Evolutionary conservation across 2,888 invertebrate species (phyloP), one percentile per base, ranked within the genome.

Genomic region (Laothoe populi): DNA sequence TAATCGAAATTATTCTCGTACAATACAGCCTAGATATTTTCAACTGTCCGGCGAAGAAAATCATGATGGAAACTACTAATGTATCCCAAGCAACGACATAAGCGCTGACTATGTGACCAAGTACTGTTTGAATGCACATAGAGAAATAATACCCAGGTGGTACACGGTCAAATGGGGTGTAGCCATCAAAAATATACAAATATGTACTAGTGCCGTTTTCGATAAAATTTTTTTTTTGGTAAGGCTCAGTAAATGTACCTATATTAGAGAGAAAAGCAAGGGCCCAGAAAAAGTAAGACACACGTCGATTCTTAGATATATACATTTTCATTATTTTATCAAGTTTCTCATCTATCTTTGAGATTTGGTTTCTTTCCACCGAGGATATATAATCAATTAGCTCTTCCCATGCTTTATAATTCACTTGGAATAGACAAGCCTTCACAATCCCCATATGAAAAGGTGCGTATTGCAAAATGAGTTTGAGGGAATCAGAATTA

Each of bases 21-120:
- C 83, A 83, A 59, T 80, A 72, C 1, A 81, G 38, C 10, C 80
- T 73, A 40, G 81, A 72, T 10, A 87, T 75, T 62, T 72, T 81
- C 38, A 89, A 70, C 65, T 89, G 89, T n/a, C 87, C 88, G 38
- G 82, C 77, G 53, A 87, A 84, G 66, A 86, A 88, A 61, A 88
- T 86, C 87, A 89, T 86, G 4, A 84, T 77, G 0, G 86, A 72
- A 0, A 83, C 75, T 0, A 83, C 82, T 5, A 83, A 70, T 40
- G 83, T 82, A 60, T 89, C 88, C 88, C 88, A 89, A 13, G 75
- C 73, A 5, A 87, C 71, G 2, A 88, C 74, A 58, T 84, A 87
- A 0, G 74, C 69, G 53, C 82, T 84, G n/a, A 84, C 77, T 35
- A 80, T 68, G 23, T 82, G 62, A 10, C 86, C 87, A 7, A 85